Base-by-base conservation (phyloP, 2,888 invertebrate species). In the Lasioglossum villosulum region DNA sequence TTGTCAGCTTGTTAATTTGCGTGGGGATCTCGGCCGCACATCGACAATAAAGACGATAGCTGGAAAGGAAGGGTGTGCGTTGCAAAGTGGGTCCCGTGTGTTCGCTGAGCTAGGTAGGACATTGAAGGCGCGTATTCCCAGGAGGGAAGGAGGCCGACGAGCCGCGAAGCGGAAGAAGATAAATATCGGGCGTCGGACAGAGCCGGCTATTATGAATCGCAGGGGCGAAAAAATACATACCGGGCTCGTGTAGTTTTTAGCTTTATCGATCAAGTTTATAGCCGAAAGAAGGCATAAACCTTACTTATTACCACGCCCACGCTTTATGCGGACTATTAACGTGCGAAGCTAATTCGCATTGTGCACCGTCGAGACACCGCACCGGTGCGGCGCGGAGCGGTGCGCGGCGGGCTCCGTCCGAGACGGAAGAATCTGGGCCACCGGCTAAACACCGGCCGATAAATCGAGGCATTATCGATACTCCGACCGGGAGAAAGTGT, bases 401-500 rank as follows among this genome's bases (percentile, higher is more conserved):
- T 1, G 27, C 12, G 14, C 30, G 6, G 66, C 71, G 72, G 63
- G 78, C 78, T 68, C 77, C 45, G 52, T 52, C 39, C 73, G 66
- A 34, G 59, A 52, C 86, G 80, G 88, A 91, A 89, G 92, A 92
- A 93, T 93, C 91, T 93, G 91, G 93, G 91, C 86, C 93, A 91
- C 84, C 79, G 88, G 84, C 85, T 89, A 87, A 86, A 83, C 80
- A 87, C 84, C 76, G 86, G 78, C 89, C 91, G 87, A 92, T 93
- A 93, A 93, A 93, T 93, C 92, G 87, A 90, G 86, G 90, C 88
- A 92, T 93, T 93, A 93, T 91, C 92, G 91, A 90, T 90, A 92
- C 89, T 48, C 80, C 63, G 37, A 84, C 82, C 82, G 52, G 86
- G 90, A 88, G 91, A 92, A 91, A 92, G 91, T 91, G 90, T 89